Percentiles rank a stretch among this genome's conserved stretches.
Conservation (phyloP, 2,888 invertebrate species). For the Meandrusa payeni region DNA sequence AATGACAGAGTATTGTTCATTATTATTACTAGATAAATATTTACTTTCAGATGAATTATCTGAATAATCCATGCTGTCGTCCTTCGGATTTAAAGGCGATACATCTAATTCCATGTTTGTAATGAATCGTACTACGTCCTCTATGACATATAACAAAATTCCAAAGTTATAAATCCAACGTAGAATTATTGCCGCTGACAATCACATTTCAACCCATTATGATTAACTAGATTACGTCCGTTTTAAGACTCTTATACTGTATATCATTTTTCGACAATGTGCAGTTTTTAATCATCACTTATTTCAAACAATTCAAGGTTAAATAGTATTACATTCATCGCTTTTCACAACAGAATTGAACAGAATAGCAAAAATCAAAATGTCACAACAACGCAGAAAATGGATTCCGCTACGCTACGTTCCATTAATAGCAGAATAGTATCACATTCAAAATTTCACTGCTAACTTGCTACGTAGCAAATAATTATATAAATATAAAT, state of each 20-base stretch:
- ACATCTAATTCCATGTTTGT: constrained; percentile 68
- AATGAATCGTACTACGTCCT: constrained; percentile 22
- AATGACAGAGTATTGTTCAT: constrained; percentile 68
- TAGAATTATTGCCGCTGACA: constrained; percentile 60
- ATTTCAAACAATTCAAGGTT: constrained; percentile 33
- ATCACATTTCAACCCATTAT: constrained; percentile 76
- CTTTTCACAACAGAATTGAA: constrained; percentile 45
- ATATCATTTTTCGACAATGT: constrained; percentile 32
- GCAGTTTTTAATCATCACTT: constrained; percentile 46
- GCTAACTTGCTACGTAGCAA: too few species aligned
- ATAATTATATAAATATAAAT: too few species aligned
- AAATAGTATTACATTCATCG: constrained; percentile 41
- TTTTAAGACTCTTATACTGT: constrained; percentile 32
- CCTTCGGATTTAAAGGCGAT: constrained; percentile 50
- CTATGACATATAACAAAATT: constrained; percentile 38
- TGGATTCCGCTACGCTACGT: constrained; percentile 57
- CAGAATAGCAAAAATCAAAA: constrained; percentile 57
- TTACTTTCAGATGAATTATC: constrained; percentile 64
- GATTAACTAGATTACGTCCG: constrained; percentile 39
- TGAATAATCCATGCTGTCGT: constrained; percentile 62
- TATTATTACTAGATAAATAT: constrained; percentile 60
- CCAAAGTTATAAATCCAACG: constrained; percentile 46
- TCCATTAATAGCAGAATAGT: constrained; percentile 28
- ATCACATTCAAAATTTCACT: too few species aligned
- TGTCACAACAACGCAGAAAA: constrained; percentile 81